Conservation (phyloP, 2,888 invertebrate species). For the Cephus runcator region DNA sequence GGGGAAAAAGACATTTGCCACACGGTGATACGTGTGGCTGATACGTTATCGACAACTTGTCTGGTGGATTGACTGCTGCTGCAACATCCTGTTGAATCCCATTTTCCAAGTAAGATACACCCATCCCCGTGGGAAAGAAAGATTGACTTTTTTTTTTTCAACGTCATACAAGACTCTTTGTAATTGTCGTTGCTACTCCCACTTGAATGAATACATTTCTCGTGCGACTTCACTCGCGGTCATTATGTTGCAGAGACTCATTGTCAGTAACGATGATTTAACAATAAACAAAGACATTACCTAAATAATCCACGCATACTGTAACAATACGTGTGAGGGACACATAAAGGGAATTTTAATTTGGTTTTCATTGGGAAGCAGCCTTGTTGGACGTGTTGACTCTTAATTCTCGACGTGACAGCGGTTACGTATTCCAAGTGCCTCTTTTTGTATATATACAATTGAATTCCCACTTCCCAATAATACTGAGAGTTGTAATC, state of each 20-base stretch:
- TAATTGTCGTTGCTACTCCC: not conserved
- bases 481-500: not conserved
- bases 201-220: not conserved
- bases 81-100: slow-evolving; percentile 24
- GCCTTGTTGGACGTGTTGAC: not conserved
- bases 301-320: slow-evolving; percentile 59
- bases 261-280: not conserved
- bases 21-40: slow-evolving; percentile 48
- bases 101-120: not conserved
- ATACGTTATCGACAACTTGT: slow-evolving; percentile 63
- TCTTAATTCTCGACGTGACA: not conserved
- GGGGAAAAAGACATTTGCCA: slow-evolving; percentile 44
- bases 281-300: slow-evolving; percentile 39
- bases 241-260: not conserved
- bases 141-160: not conserved
- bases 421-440: not conserved
- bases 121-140: not conserved
- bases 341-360: not conserved
- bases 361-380: not conserved
- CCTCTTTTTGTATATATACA: not conserved
- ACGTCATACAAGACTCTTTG: not conserved
- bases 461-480: not conserved
- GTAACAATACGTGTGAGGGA: slow-evolving; percentile 48
- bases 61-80: slow-evolving; percentile 65
- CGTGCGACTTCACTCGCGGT: not conserved